Evolutionary conservation across 2,888 invertebrate species (phyloP).

Genomic region (Synergus gifuensis): DNA sequence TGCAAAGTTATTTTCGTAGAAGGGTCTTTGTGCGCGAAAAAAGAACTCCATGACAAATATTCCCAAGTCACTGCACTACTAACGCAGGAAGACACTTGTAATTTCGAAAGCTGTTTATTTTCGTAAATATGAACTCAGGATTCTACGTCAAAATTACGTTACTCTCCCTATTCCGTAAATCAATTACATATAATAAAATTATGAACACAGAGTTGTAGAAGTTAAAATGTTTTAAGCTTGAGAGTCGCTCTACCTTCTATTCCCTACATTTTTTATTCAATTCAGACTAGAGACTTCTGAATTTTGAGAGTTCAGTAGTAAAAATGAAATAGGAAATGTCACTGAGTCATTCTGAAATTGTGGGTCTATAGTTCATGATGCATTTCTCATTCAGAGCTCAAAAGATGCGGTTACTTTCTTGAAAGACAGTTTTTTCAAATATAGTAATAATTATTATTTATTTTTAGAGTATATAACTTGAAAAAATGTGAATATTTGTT

Average conservation of each 20-base stretch:
- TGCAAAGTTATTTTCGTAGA: slow-evolving; percentile 53
- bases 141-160: not conserved
- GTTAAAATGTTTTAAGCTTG: too few relatives aligned
- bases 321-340: slow-evolving; percentile 26
- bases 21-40: slow-evolving; percentile 57
- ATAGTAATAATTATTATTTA: not conserved
- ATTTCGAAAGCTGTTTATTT: not conserved
- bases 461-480: too few relatives aligned
- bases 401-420: not conserved
- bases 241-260: too few relatives aligned
- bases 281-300: too few relatives aligned
- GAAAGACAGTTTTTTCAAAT: not conserved
- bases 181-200: too few relatives aligned
- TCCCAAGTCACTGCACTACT: slow-evolving; percentile 42
- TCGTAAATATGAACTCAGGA: not conserved
- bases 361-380: slow-evolving; percentile 16
- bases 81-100: slow-evolving; percentile 24
- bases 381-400: slow-evolving; percentile 22
- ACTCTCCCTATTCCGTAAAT: too few relatives aligned
- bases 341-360: slow-evolving; percentile 1
- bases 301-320: not conserved
- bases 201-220: too few relatives aligned
- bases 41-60: slow-evolving; percentile 48
- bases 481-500: too few relatives aligned
- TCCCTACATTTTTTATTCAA: too few relatives aligned